Evolutionary conservation across 2,797 vertebrate species (phyloP).

Genomic region (Enteromius trimaculatus): DNA sequence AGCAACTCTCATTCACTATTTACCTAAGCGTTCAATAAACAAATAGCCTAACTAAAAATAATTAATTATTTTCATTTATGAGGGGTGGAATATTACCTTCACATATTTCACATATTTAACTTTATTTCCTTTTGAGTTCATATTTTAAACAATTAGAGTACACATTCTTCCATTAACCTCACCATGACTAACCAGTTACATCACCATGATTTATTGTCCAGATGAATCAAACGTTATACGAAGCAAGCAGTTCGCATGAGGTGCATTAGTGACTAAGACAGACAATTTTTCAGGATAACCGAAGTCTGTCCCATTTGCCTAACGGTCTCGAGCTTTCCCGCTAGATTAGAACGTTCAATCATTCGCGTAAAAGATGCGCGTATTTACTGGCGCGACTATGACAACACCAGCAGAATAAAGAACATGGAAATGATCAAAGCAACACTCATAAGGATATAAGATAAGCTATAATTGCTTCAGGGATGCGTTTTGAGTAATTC

Average conservation of each 20-base stretch:
- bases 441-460: neutral
- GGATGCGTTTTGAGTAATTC: neutral
- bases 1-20: neutral
- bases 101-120: neutral
- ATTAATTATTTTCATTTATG: neutral
- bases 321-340: constrained; percentile 22
- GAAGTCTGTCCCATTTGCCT: constrained; percentile 32
- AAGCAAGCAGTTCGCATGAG: neutral
- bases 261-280: constrained; percentile 16
- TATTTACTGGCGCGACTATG: neutral
- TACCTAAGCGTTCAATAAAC: neutral
- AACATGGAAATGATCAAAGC: neutral
- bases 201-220: neutral
- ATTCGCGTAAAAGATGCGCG: neutral
- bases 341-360: neutral
- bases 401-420: neutral
- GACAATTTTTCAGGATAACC: neutral
- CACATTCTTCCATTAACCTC: neutral
- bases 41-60: no score
- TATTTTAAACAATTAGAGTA: neutral
- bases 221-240: constrained; percentile 1
- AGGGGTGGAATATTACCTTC: neutral
- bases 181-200: constrained; percentile 24
- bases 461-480: neutral
- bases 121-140: neutral